These are phyloP conservation scores for Pygoscelis antarcticus DNA, from an alignment of 2,113 vertebrate species.

Conservation along the genomic window DNA sequence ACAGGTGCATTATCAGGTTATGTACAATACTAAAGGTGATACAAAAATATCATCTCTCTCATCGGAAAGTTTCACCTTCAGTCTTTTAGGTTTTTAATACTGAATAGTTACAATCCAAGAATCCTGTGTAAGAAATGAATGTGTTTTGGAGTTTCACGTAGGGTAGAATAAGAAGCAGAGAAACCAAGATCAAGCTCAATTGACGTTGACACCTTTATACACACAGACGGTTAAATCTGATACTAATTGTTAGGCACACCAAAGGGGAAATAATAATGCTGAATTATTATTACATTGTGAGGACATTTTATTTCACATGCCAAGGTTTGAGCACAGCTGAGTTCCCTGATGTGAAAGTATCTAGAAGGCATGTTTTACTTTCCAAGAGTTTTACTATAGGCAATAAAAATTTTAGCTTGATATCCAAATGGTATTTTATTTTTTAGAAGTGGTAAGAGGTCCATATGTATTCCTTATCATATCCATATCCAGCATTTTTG, in stretches of 20 bases:
- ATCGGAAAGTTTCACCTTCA: neutral
- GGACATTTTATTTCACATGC: conserved; percentile 10
- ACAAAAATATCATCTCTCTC: neutral
- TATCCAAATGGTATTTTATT: neutral
- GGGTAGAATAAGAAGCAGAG: neutral
- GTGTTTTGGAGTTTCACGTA: neutral
- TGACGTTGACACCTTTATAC: neutral
- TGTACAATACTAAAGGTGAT: neutral
- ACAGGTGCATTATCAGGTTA: neutral
- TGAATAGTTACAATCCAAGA: neutral
- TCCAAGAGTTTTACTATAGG: neutral
- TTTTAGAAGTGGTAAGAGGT: neutral
- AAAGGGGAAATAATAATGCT: neutral
- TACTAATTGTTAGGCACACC: neutral
- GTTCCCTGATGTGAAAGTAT: neutral
- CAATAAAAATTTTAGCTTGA: neutral
- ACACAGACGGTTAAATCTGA: neutral
- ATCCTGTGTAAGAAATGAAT: neutral
- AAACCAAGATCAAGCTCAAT: neutral
- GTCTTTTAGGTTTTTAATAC: neutral
- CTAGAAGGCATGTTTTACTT: conserved; percentile 36
- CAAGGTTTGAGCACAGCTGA: conserved; percentile 3
- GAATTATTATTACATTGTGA: neutral
- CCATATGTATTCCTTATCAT: neutral
- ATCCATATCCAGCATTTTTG: neutral